phyloP scores from a whole-genome alignment of 2,888 invertebrate species.

The Lepidochitona cinerea region DNA sequence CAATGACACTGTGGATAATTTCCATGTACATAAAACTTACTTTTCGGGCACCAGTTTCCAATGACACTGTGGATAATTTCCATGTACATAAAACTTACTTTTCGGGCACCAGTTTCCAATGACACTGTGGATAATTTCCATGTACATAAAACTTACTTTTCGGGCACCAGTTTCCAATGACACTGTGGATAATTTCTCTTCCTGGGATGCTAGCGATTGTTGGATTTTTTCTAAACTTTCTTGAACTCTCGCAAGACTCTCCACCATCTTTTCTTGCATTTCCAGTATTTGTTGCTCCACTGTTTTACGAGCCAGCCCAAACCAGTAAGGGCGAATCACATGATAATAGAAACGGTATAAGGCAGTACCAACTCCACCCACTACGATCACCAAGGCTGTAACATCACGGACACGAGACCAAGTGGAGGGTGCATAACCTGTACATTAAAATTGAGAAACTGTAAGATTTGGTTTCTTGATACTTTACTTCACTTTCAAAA shows the following conservation, averaged over 20 bases:
- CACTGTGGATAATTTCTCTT: slow-evolving; percentile 40
- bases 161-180: slow-evolving; percentile 41
- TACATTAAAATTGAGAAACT: background rate
- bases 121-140: no score
- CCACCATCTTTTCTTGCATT: slow-evolving; percentile 29
- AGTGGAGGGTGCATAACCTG: slow-evolving; percentile 30
- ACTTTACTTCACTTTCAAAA: no score
- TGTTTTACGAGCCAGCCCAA: slow-evolving; percentile 43
- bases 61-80: slow-evolving; percentile 40
- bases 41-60: slow-evolving; percentile 38
- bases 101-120: no score
- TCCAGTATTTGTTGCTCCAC: slow-evolving; percentile 44
- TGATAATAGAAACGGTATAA: slow-evolving; percentile 78
- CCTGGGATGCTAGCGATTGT: slow-evolving; percentile 34
- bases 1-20: no score
- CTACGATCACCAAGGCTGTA: slow-evolving; percentile 80
- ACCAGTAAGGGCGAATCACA: slow-evolving; percentile 44
- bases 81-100: no score
- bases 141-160: slow-evolving; percentile 18
- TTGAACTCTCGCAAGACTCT: slow-evolving; percentile 42
- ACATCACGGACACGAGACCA: slow-evolving; percentile 75
- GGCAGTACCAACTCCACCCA: slow-evolving; percentile 84
- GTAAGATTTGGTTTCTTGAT: no score
- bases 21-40: slow-evolving; percentile 18
- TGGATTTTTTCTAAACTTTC: slow-evolving; percentile 38